Evolutionary conservation across 2,113 vertebrate genomes (phyloP), one percentile per base, ranked within the genome.

Genomic region (Sylvia atricapilla): DNA sequence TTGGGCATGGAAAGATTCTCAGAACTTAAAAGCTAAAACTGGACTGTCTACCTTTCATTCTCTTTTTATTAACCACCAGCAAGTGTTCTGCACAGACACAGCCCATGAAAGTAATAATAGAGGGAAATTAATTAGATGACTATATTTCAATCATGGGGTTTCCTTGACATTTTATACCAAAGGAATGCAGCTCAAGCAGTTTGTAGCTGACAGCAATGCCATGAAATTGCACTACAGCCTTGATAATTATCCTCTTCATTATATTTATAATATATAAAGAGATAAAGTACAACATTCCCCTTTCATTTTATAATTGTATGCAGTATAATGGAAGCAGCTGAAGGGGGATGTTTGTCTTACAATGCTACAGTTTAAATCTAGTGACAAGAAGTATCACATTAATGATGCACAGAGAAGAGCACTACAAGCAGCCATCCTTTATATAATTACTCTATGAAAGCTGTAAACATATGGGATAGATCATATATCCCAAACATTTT

Each of bases 161-260:
- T 96, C 95, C 59, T 94, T 95, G 92, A 93, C 88, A 93, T 95
- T 94, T 95, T 85, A 44, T 94, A 95, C 89, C 85, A 90, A 94
- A 97, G 75, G 64, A 97, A 74, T 94, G 90, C 31, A 37, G 78
- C 94, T 75, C 55, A 56, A 95, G 91, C 94, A 95, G 91, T 97
- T 97, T 95, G 62, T 93, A 96, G 95, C 83, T 97, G 95, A 97
- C 95, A 97, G 89, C 68, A 85, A 37, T 75, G 67, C 89, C 31
- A 14, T 67, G 84, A 96, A 97, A 97, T 97, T 94, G 73, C 87
- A 93, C 86, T 95, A 79, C 59, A 95, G 84, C 52, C 93, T 96
- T 94, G 69, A 96, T 96, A 96, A 97, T 97, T 97, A 97, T 94
- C 68, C 56, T 97, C 91, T 95, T 97, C 95, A 94, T 97, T 98